phyloP scores from a whole-genome alignment of 2,113 vertebrate species.

The Todiramphus chloris region DNA sequence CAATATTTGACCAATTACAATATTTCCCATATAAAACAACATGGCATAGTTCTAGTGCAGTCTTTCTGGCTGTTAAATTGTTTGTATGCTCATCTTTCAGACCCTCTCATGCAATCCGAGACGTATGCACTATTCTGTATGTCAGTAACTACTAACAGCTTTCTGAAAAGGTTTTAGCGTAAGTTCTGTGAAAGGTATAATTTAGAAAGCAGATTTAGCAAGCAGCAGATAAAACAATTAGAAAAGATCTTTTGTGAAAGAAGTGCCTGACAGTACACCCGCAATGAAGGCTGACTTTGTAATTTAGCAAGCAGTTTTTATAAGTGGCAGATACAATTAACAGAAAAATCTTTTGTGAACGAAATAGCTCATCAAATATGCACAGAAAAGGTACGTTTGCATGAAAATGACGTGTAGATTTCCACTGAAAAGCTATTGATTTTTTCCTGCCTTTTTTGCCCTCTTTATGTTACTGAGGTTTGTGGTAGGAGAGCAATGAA shows the following conservation, averaged over 20 bases:
- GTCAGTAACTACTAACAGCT: slow-evolving; percentile 66
- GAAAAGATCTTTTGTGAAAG: slow-evolving; percentile 66
- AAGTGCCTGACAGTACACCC: slow-evolving; percentile 40
- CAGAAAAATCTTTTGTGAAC: slow-evolving; percentile 60
- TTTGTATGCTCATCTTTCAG: slow-evolving; percentile 1
- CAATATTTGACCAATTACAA: not conserved
- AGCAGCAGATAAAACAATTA: slow-evolving; percentile 75
- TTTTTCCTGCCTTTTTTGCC: not conserved
- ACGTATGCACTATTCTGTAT: not conserved
- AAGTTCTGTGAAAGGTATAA: slow-evolving; percentile 72
- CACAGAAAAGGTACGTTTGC: slow-evolving; percentile 46
- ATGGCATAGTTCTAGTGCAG: not conserved
- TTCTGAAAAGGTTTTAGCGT: slow-evolving; percentile 63
- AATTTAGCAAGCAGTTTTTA: slow-evolving; percentile 74
- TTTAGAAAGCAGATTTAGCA: slow-evolving; percentile 74
- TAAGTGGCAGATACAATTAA: slow-evolving; percentile 71
- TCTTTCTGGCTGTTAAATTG: not conserved
- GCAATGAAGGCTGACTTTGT: slow-evolving; percentile 60
- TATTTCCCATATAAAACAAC: not conserved
- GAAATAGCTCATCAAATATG: slow-evolving; percentile 52
- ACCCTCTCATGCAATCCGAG: not conserved
- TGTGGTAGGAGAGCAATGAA: not conserved
- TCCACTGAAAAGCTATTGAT: slow-evolving; percentile 18
- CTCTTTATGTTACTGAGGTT: not conserved
- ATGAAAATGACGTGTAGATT: slow-evolving; percentile 33